These are phyloP conservation scores for Nestor notabilis DNA, from an alignment of 2,113 vertebrate species.

Conservation along the genomic window DNA sequence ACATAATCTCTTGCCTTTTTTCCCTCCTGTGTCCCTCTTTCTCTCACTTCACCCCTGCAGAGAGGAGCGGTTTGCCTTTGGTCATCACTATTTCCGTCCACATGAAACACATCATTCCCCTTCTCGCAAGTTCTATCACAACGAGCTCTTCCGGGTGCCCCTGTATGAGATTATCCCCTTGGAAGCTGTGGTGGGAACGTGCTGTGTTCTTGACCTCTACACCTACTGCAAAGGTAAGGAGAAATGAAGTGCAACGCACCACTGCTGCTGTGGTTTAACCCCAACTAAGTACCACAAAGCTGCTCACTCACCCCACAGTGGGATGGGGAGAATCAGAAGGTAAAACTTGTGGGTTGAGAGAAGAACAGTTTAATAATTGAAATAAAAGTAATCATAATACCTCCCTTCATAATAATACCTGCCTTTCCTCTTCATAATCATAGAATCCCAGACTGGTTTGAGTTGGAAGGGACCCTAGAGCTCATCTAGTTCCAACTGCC, in stretches of 20 bases:
- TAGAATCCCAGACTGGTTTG: neutral
- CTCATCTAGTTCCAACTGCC: neutral
- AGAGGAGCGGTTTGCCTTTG: slow-evolving; percentile 96
- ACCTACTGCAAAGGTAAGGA: slow-evolving; percentile 95
- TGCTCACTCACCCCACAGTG: accelerated
- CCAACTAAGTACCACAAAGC: neutral
- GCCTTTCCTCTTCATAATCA: neutral
- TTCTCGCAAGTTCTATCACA: slow-evolving; percentile 95
- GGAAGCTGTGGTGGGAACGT: slow-evolving; percentile 94
- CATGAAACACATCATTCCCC: slow-evolving; percentile 98
- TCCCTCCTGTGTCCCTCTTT: neutral
- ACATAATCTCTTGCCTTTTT: neutral
- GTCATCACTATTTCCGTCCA: slow-evolving; percentile 98
- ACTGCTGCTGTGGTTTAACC: neutral
- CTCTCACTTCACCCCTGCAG: slow-evolving; percentile 61
- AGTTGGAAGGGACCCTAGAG: neutral
- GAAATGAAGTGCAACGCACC: neutral
- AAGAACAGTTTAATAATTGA: neutral
- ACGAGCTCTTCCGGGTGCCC: slow-evolving; percentile 95
- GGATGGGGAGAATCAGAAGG: neutral
- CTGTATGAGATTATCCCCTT: slow-evolving; percentile 97
- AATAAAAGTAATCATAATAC: neutral
- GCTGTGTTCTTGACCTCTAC: slow-evolving; percentile 96
- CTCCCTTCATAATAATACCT: too few relatives aligned
- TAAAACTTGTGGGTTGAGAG: neutral